phyloP scores from a whole-genome alignment of 2,888 invertebrate genomes.

The Eupeodes latifasciatus region DNA sequence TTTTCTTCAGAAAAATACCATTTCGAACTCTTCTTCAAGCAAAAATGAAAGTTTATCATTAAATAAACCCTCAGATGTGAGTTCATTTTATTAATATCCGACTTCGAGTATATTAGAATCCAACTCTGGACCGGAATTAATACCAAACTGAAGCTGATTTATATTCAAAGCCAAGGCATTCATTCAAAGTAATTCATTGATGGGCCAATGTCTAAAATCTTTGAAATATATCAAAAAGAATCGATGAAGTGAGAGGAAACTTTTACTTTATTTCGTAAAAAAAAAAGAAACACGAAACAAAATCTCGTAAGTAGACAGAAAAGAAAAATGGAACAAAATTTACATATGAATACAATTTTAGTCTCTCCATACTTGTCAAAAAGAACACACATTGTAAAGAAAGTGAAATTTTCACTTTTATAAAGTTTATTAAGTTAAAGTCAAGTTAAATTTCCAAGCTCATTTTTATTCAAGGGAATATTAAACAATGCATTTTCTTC shows the following conservation, averaged over 20 bases:
- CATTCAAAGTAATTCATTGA: slow-evolving; percentile 11
- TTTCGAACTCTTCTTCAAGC: slow-evolving; percentile 47
- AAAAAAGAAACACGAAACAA: slow-evolving; percentile 5
- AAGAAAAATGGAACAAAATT: slow-evolving; percentile 62
- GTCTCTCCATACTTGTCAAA: slow-evolving; percentile 31
- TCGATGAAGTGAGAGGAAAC: slow-evolving; percentile 25
- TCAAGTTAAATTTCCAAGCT: slow-evolving; percentile 6
- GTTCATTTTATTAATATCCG: not conserved
- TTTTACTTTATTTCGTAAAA: slow-evolving; percentile 65
- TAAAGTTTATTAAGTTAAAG: not conserved
- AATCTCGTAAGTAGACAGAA: slow-evolving; percentile 32
- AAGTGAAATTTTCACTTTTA: slow-evolving; percentile 71
- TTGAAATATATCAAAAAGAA: slow-evolving; percentile 37
- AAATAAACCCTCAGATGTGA: not conserved
- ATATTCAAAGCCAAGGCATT: not conserved
- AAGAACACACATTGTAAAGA: slow-evolving; percentile 34
- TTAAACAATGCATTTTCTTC: not conserved
- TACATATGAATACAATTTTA: slow-evolving; percentile 55
- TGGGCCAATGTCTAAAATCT: slow-evolving; percentile 31
- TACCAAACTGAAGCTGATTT: slow-evolving; percentile 47
- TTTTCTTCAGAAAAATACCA: not conserved
- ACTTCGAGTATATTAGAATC: not conserved
- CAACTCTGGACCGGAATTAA: slow-evolving; percentile 41
- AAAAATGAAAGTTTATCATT: slow-evolving; percentile 56
- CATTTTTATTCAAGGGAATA: not conserved